Evolutionary conservation across 2,888 invertebrate genomes (phyloP), one percentile per base, ranked within the genome.

Genomic region (Polietes domitor): DNA sequence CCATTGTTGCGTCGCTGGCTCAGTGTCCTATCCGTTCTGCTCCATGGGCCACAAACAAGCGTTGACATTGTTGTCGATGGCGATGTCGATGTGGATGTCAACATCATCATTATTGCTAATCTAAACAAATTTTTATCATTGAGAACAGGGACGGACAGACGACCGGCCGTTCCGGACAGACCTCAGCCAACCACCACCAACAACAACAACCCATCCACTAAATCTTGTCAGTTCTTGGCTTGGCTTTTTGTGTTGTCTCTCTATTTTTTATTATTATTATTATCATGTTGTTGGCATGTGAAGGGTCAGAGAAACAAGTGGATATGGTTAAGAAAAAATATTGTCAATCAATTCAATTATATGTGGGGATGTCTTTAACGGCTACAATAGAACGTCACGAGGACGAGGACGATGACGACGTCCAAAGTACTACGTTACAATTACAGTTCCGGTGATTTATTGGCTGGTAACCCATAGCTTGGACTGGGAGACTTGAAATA

Each of bases 281-380:
- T 21, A 15, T 61, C 32, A 15, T 61, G 2, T 15, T n/a, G n/a
- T 28, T 1, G 28, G 15, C 43, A 4, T 41, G 24, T 58, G 28
- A 43, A 68, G 68, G 41, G 50, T 50, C 82, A 68, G 80, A 76
- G 77, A 80, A 75, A 75, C 32, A 74, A 80, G 74, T 81, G 76
- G 28, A 61, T 77, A 76, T 77, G 80, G 76, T 73, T 83, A 80
- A 85, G 82, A 88, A 88, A 90, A 90, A 90, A 88, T 90, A 91
- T 90, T 90, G 90, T 90, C 90, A 89, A 90, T 90, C 91, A 91
- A 91, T 89, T 89, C 90, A 90, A 90, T 90, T 90, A 90, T 87
- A 88, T 88, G 89, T 87, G 89, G 88, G 87, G 89, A 88, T 87
- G 87, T 87, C 86, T 87, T 88, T 88, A 61, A 61, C 28, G 28